These are phyloP conservation scores for Phalacrocorax brasilianus DNA, from an alignment of 2,113 vertebrate genomes.

Conservation along the genomic window DNA sequence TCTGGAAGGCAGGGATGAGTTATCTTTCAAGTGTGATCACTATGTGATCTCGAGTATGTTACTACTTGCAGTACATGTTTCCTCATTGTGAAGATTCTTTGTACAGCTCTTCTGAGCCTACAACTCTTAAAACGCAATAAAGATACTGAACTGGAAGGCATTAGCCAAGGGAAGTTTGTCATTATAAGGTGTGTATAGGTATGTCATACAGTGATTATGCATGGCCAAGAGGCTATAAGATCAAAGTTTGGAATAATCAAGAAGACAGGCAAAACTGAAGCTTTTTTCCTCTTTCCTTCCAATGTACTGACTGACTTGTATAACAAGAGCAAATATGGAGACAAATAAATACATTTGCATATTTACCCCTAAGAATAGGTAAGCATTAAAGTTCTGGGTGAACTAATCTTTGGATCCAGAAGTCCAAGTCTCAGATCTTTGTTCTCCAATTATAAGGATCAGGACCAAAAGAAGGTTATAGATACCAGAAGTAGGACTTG, in stretches of 20 bases:
- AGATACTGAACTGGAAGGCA: background rate
- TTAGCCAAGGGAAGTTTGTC: background rate
- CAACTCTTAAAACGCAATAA: background rate
- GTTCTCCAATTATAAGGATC: background rate
- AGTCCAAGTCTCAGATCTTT: too few relatives aligned
- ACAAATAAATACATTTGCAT: background rate
- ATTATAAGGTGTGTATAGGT: background rate
- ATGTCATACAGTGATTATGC: background rate
- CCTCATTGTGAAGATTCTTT: background rate
- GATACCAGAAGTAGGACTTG: background rate
- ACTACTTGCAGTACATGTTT: background rate
- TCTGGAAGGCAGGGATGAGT: background rate
- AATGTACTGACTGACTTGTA: background rate
- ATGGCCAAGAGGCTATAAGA: background rate
- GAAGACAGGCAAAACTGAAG: background rate
- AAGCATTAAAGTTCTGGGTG: background rate
- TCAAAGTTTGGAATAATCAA: background rate
- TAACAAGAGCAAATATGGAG: background rate
- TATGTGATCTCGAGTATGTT: background rate
- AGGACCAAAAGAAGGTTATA: background rate
- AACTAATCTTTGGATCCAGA: background rate
- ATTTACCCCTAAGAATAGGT: background rate
- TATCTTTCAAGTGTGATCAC: background rate
- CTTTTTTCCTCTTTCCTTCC: background rate
- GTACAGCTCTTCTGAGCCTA: background rate